A percentile compares a stretch with the other conserved stretches of the same genome.
phyloP scores from a whole-genome alignment of 2,888 invertebrate genomes.

The Incurvaria masculella region DNA sequence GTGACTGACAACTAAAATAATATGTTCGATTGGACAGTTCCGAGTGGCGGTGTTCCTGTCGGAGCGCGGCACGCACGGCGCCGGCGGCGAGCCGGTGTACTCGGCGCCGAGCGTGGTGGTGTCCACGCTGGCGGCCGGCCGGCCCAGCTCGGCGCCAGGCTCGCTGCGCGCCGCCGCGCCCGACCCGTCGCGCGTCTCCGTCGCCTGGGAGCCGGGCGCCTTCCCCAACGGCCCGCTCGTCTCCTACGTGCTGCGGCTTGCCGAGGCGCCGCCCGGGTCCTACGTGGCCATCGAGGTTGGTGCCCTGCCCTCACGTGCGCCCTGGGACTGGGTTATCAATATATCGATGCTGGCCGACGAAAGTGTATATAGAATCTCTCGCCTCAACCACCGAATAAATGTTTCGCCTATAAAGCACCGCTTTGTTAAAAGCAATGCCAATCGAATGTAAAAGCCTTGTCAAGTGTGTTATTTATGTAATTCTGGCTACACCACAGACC shows the following conservation, averaged over 20 bases:
- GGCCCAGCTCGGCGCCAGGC: slow-evolving; percentile 72
- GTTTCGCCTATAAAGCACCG: too few relatives aligned
- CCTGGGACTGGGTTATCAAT: too few relatives aligned
- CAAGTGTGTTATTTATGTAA: too few relatives aligned
- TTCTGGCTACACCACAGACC: too few relatives aligned
- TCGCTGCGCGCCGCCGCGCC: slow-evolving; percentile 74
- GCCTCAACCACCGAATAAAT: too few relatives aligned
- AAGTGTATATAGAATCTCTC: too few relatives aligned
- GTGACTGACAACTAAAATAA: too few relatives aligned
- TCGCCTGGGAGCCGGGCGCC: slow-evolving; percentile 85
- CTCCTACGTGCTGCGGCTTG: slow-evolving; percentile 77
- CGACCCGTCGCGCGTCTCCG: slow-evolving; percentile 78
- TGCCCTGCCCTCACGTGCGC: too few relatives aligned
- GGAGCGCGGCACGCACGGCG: slow-evolving; percentile 60
- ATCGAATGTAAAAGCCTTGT: too few relatives aligned
- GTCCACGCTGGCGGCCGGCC: slow-evolving; percentile 68
- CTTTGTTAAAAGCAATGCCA: too few relatives aligned
- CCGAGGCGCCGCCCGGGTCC: slow-evolving; percentile 53
- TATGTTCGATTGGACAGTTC: too few relatives aligned
- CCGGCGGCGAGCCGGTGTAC: slow-evolving; percentile 67
- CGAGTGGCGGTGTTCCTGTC: slow-evolving; percentile 80
- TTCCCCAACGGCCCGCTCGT: slow-evolving; percentile 86
- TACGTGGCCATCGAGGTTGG: slow-evolving; percentile 64
- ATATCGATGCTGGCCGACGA: too few relatives aligned
- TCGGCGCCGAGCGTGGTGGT: slow-evolving; percentile 76